Evolutionary conservation across 1,140 invertebrate genomes (phyloP), one percentile per base, ranked within the genome.

Genomic region (Cyrtorhinus lividipennis): DNA sequence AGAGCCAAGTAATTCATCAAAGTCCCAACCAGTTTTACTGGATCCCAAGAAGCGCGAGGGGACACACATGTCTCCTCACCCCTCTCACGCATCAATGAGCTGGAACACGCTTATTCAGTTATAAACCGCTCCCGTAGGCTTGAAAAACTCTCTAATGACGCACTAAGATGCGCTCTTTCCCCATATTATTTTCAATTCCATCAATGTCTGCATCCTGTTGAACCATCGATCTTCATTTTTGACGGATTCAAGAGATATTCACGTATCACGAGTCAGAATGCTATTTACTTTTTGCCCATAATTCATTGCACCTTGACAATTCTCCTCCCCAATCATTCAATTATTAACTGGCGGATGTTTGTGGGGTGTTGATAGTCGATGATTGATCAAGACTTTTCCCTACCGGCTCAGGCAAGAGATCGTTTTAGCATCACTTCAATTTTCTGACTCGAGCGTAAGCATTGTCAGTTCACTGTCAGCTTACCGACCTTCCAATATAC

Each of bases 91-190:
- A 12, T 20, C 48, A 53, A 53, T 53, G 48, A 53, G 48, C 48
- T 22, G 48, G 48, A 53, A 53, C 48, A 22, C 12, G 20, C 48
- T 53, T 53, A 53, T 53, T 53, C 48, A 22, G 48, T 53, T 53
- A 53, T 53, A 53, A 53, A 53, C 48, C 20, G 48, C 48, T 53
- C 20, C 48, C 20, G 48, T 53, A 53, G 48, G 48, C 48, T 53
- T 53, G 48, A 53, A 53, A 53, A 53, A 53, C 48, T 12, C 48
- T 53, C 48, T 53, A 22, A 53, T 53, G 48, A 20, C 48, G 48
- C 48, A 13, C 20, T 53, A 53, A 53, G 48, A 53, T 22, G 20
- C 20, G 18, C 48, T n/a, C n/a, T n/a, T 20, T 53, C 48, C 48
- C 48, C 18, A 20, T 10, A 53, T 53, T 53, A 53, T 53, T 53